Base-by-base conservation (phyloP, 2,113 vertebrate genomes). In the Nerophis ophidion region DNA sequence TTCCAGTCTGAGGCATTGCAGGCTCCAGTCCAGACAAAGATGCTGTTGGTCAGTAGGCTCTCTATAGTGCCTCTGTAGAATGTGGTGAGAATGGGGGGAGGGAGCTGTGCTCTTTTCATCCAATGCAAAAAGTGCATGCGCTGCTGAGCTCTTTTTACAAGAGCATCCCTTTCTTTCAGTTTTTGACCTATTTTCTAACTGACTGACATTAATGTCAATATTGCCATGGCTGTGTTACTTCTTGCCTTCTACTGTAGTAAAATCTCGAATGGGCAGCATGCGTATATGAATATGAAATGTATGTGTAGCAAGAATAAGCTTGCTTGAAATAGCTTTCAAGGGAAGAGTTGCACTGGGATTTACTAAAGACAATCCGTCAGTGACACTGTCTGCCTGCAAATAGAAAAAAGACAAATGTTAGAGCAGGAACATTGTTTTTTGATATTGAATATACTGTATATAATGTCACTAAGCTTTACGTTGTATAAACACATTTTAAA, bases 221-320 rank as follows among this genome's bases (percentile, higher is more conserved):
- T 26, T 26, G 26, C 26, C 14, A 58, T 60, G 6, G 47, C 35
- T 51, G 48, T 61, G 48, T 63, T 74, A 48, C 63, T 47, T 47
- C 46, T 47, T 47, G 45, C 5, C 59, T 55, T n/a, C 35, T 7
- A 48, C 53, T 57, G 57, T 66, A 73, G 65, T 61, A 36, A 55
- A 68, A 78, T 60, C 70, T 59, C 60, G 34, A 70, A 55, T 72
- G 64, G 50, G 62, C 14, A 12, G 48, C 38, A 54, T 46, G 57
- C 45, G 63, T 70, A 48, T 60, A 63, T 67, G 26, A 34, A 76
- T 57, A 2, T 60, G 73, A 52, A 38, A 15, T 0, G 19, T 1
- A 8, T 26, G 11, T 26, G 49, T 55, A 71, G 68, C 61, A 76
- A 68, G 66, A 79, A 75, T 50, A 57, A 35, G 19, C 38, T n/a